These are phyloP conservation scores for Irena cyanogastra DNA, from an alignment of 2,113 vertebrate genomes.

Conservation along the genomic window DNA sequence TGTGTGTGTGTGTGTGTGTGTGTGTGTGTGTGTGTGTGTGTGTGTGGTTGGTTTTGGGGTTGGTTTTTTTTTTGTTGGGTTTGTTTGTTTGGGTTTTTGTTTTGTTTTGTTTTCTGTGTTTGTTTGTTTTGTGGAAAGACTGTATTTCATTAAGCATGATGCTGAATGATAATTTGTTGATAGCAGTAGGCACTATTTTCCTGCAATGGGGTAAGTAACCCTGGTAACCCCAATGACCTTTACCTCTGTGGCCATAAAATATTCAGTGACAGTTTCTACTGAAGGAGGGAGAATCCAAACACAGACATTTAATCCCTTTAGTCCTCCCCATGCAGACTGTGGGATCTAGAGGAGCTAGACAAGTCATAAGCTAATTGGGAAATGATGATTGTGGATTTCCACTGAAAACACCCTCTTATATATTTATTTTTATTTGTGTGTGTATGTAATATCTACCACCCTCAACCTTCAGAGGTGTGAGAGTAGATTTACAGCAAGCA, in stretches of 20 bases:
- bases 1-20: too few species aligned
- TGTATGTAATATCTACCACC: background rate
- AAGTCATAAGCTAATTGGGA: background rate
- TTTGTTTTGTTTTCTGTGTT: background rate
- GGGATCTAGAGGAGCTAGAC: background rate
- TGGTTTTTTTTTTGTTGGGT: background rate
- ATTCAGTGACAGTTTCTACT: background rate
- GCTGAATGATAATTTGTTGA: background rate
- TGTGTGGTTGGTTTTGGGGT: rapidly evolving
- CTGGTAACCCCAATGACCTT: background rate
- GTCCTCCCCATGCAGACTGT: background rate
- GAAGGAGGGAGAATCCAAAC: background rate
- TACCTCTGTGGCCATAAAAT: background rate
- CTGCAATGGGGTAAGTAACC: background rate
- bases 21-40: too few species aligned
- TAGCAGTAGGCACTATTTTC: background rate
- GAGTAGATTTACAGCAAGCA: background rate
- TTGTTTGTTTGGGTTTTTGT: background rate
- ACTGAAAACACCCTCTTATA: background rate
- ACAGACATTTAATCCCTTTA: background rate
- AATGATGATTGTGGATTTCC: background rate
- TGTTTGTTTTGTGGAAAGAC: background rate
- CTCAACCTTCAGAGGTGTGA: background rate
- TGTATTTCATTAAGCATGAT: background rate
- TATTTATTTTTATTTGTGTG: background rate